Base-by-base conservation (phyloP, 2,888 invertebrate genomes). In the Drosophila picticornis region DNA sequence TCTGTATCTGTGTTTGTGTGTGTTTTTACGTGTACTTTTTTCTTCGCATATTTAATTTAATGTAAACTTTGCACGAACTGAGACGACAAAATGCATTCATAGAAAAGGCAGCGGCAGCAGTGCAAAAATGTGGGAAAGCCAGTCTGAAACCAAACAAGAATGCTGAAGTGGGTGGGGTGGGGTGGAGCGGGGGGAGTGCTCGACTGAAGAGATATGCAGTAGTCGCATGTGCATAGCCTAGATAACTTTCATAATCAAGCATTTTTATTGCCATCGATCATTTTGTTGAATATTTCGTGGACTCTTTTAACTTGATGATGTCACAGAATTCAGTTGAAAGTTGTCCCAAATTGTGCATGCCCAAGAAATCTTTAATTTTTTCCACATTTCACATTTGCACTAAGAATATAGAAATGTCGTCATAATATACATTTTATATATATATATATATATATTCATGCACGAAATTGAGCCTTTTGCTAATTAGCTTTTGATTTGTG, bases 61-160 rank as follows among this genome's bases (percentile, higher is more conserved):
- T 63, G 67, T 58, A 43, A 75, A 75, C 29, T 40, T 38, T 65
- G 76, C 71, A 65, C 62, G 56, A 70, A 70, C 53, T 31, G 25
- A 43, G 36, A 31, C 55, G 40, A n/a, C 31, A 36, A 36, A 36
- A 55, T 66, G 67, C 58, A 67, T 55, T 70, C 61, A 62, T 43
- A 58, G 55, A 59, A 57, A 46, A 46, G 7, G 9, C 4, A 9
- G 46, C 46, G 25, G 25, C 46, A 46, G 25, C 25, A 16, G 16
- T 16, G 25, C 46, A 46, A 46, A 25, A 64, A 43, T 56, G 51
- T 75, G 75, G 63, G 75, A 75, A 75, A 70, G 25, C 16, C 46
- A 46, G 9, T 16, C 16, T 25, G 46, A 2, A 46, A 16, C 25
- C 25, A 16, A 25, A 1, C 43, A 9, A 46, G 46, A 46, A 46